Evolutionary conservation across 2,797 vertebrate species (phyloP).

Genomic region (Morus bassanus): DNA sequence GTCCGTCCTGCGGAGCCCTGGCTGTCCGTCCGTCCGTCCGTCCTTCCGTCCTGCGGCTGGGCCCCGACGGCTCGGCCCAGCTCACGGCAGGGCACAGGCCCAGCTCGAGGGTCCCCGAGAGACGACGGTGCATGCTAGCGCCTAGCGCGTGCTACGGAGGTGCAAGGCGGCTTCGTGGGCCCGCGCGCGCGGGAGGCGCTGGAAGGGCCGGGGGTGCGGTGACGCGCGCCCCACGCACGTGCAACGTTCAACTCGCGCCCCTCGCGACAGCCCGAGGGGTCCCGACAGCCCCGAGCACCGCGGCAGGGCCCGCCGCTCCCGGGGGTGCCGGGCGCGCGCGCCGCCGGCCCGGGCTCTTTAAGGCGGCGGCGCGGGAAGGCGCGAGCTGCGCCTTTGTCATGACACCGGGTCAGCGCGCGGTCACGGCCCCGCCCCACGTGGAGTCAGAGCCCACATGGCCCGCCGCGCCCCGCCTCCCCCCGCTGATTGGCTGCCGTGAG

Average conservation of each 20-base stretch:
- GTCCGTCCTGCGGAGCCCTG: not conserved
- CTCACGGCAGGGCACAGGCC: not conserved
- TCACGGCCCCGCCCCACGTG: conserved; percentile 58
- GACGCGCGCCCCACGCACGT: not conserved
- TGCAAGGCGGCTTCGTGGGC: rapidly evolving
- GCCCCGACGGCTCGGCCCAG: not conserved
- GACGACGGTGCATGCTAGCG: rapidly evolving
- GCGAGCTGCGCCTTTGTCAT: not conserved
- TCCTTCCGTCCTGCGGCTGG: not conserved
- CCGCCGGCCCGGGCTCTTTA: not conserved
- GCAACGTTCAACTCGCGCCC: not conserved
- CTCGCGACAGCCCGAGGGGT: not conserved
- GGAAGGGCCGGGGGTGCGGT: not conserved
- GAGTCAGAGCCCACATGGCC: conserved; percentile 22
- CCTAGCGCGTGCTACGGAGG: rapidly evolving
- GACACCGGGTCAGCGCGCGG: conserved; percentile 31
- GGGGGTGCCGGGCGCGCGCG: not conserved
- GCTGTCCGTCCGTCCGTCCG: not conserved
- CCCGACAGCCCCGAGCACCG: not conserved
- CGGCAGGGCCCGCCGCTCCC: not conserved
- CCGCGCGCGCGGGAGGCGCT: not conserved
- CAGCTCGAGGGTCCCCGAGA: not conserved
- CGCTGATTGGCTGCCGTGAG: not conserved
- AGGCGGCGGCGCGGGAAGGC: conserved; percentile 1
- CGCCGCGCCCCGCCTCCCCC: not conserved